These are phyloP conservation scores for Oceanodroma leucorhoa DNA, from an alignment of 2,797 vertebrate species.

Conservation along the genomic window DNA sequence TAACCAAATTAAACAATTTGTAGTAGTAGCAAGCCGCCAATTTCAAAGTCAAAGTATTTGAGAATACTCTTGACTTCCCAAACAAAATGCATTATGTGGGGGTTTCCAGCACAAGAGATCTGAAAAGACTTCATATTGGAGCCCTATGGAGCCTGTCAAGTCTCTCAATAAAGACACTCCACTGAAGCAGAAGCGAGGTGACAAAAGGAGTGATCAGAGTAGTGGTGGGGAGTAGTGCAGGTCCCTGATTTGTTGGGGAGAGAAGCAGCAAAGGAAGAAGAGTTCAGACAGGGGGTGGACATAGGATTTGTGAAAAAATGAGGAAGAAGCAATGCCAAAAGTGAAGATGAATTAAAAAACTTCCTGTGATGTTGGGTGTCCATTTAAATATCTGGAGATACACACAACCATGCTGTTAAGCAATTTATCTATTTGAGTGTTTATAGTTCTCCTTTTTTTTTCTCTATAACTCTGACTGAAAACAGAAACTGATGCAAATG, in stretches of 20 bases:
- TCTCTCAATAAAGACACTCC: not conserved
- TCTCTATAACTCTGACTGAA: not conserved
- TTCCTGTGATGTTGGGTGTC: not conserved
- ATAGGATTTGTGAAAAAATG: not conserved
- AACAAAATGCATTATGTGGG: not conserved
- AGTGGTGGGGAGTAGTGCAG: not conserved
- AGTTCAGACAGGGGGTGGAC: not conserved
- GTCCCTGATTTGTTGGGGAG: not conserved
- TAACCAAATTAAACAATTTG: not conserved
- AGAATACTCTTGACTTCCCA: not conserved
- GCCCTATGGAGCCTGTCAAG: not conserved
- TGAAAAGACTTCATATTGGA: not conserved
- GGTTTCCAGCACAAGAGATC: not conserved
- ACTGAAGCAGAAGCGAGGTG: not conserved
- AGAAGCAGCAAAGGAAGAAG: not conserved
- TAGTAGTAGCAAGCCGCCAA: not conserved
- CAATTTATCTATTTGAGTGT: not conserved
- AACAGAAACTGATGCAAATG: not conserved
- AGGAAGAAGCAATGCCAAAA: not conserved
- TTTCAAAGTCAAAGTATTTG: not conserved
- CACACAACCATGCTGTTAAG: not conserved
- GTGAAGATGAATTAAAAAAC: not conserved
- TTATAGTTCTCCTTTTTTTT: not conserved
- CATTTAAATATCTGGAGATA: not conserved
- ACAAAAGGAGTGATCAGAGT: not conserved